Evolutionary conservation across 2,113 vertebrate genomes (phyloP), one percentile per base, ranked within the genome.

Genomic region (Rostratula benghalensis): DNA sequence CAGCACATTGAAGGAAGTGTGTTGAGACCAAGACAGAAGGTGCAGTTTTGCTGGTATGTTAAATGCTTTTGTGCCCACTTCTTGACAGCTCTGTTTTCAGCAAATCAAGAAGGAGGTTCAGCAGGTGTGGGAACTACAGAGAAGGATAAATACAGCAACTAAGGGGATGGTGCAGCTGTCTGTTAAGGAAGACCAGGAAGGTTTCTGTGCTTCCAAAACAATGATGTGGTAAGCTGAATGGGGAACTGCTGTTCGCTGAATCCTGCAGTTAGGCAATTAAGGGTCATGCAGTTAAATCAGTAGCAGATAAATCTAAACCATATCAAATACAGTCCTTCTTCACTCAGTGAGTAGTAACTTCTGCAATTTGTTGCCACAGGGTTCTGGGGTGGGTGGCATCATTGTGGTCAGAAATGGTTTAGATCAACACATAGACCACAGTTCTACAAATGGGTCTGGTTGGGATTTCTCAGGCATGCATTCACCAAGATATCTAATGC

Each of bases 1-100:
- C 25, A 41, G 7, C 18, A 18, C 30, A 8, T 46, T 0, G 0
- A 53, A 11, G 30, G 10, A 59, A 53, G 14, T 22, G 17, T 71
- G 43, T 23, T 77, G 37, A 59, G 39, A 88, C 12, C 5, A 48
- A 71, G n/a, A 48, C 0, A 39, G 13, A 65, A 28, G 21, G 59
- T 41, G 21, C 22, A 53, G n/a, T 17, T 65, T 65, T 67, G n/a
- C 43, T 83, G 23, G 12, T 63, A 3, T 19, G 4, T 23, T 15
- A 68, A 74, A 31, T 0, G 1, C 50, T 54, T 41, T 22, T 37
- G 24, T 8, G 54, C 6, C 11, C 11, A 51, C 28, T 54, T 37
- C 46, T 41, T 39, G 39, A 57, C 20, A 30, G 28, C 18, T 82
- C 48, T 51, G 37, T n/a, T 83, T 71, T 65, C 84, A 31, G 28